Conservation (phyloP, 2,888 invertebrate species). For the Amblyjoppa fuscipennis region DNA sequence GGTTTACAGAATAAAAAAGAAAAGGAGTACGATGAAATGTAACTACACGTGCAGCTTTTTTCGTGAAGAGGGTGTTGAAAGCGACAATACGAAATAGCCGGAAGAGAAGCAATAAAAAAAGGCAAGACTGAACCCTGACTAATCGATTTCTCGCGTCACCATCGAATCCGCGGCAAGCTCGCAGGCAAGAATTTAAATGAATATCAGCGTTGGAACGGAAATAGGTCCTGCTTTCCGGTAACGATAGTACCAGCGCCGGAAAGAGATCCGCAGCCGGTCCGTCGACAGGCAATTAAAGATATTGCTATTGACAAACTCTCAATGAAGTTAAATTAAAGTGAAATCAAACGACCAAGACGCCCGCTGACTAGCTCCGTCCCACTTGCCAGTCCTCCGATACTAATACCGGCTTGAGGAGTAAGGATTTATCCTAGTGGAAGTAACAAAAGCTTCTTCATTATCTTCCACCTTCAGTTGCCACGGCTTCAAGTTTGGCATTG, state of each 20-base stretch:
- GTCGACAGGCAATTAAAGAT: slow-evolving; percentile 80
- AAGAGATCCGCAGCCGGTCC: slow-evolving; percentile 66
- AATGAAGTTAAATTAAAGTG: slow-evolving; percentile 82
- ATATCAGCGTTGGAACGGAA: slow-evolving; percentile 31
- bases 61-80: slow-evolving; percentile 5
- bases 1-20: slow-evolving; percentile 67
- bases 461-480: slow-evolving; percentile 16
- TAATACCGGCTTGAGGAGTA: slow-evolving; percentile 45
- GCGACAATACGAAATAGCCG: neutral
- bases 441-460: slow-evolving; percentile 60
- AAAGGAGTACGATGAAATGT: slow-evolving; percentile 13
- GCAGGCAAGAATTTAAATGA: slow-evolving; percentile 49
- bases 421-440: slow-evolving; percentile 64
- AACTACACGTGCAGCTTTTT: slow-evolving; percentile 4
- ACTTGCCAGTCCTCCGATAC: slow-evolving; percentile 9
- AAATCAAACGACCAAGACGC: slow-evolving; percentile 74
- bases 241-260: slow-evolving; percentile 71
- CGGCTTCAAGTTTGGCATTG: slow-evolving; percentile 9
- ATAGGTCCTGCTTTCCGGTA: slow-evolving; percentile 51
- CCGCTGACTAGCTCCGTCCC: slow-evolving; percentile 18
- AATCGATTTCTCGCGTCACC: slow-evolving; percentile 21
- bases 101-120: neutral
- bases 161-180: slow-evolving; percentile 4
- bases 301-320: slow-evolving; percentile 82
- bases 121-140: neutral